A percentile compares a stretch with the other conserved stretches of the same genome.
These are phyloP conservation scores for Tetraodon nigroviridis DNA, from an alignment of 2,113 vertebrate genomes.

Conservation along the genomic window DNA sequence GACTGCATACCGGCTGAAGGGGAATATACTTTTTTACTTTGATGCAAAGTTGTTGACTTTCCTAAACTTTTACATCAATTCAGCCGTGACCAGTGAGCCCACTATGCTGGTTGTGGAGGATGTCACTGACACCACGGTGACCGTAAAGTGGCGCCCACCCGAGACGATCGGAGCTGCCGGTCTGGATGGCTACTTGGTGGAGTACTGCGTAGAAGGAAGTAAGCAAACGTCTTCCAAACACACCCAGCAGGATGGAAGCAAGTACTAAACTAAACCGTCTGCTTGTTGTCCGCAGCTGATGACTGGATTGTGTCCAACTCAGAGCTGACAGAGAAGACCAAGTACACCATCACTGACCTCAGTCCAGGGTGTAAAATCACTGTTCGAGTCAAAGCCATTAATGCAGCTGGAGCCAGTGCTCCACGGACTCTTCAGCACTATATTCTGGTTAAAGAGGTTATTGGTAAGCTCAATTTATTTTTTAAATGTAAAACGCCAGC, in stretches of 20 bases:
- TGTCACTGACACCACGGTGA: constrained; percentile 87
- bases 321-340: constrained; percentile 90
- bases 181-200: constrained; percentile 90
- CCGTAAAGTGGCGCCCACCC: constrained; percentile 94
- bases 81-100: constrained; percentile 96
- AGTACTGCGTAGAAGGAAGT: constrained; percentile 98
- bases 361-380: constrained; percentile 82
- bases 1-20: constrained; percentile 39
- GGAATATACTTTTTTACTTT: too few species aligned
- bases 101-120: constrained; percentile 89
- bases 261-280: not conserved
- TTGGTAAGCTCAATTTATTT: constrained; percentile 76
- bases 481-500: too few species aligned
- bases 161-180: constrained; percentile 96
- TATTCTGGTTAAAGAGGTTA: constrained; percentile 90
- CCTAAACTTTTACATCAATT: constrained; percentile 23
- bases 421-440: constrained; percentile 85
- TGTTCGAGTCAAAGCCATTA: constrained; percentile 90
- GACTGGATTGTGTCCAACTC: constrained; percentile 85
- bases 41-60: constrained; percentile 2
- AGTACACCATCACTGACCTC: constrained; percentile 85
- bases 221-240: constrained; percentile 57
- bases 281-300: constrained; percentile 69
- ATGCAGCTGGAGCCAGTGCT: constrained; percentile 84
- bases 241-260: not conserved